These are phyloP conservation scores for Emmelina monodactyla DNA, from an alignment of 2,888 invertebrate species.

Conservation along the genomic window DNA sequence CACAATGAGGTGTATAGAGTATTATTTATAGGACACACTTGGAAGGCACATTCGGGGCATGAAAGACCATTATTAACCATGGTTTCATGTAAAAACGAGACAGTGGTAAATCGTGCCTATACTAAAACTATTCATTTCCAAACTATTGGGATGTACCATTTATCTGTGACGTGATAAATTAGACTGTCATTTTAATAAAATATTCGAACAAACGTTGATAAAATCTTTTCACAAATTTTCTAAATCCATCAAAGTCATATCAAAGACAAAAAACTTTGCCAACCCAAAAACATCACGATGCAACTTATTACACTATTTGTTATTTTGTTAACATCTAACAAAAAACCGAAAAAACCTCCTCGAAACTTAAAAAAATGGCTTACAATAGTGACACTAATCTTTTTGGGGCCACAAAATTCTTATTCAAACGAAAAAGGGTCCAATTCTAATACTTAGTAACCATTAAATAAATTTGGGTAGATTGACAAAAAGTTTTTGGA, in stretches of 20 bases:
- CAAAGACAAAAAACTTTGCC: conserved; percentile 16
- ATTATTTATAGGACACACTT: conserved; percentile 63
- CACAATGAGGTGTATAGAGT: conserved; percentile 60
- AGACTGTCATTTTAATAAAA: neutral
- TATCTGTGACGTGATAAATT: neutral
- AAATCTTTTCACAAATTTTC: conserved; percentile 1
- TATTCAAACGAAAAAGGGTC: conserved; percentile 53
- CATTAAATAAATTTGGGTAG: conserved; percentile 56
- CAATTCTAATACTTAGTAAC: conserved; percentile 52
- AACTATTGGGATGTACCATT: no score
- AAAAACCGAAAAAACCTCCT: conserved; percentile 35
- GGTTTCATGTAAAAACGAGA: conserved; percentile 17
- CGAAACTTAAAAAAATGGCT: conserved; percentile 40
- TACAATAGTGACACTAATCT: conserved; percentile 56
- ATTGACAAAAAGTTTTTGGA: conserved; percentile 26
- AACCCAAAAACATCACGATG: conserved; percentile 34
- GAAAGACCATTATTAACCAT: conserved; percentile 30
- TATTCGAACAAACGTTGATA: neutral
- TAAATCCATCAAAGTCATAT: conserved; percentile 1
- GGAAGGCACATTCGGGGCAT: conserved; percentile 51
- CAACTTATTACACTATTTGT: conserved; percentile 42
- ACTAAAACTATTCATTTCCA: neutral
- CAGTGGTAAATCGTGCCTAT: conserved; percentile 34
- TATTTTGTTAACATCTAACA: conserved; percentile 56
- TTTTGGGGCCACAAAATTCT: conserved; percentile 39